phyloP scores from a whole-genome alignment of 2,113 vertebrate genomes.

The Phasianus colchicus region DNA sequence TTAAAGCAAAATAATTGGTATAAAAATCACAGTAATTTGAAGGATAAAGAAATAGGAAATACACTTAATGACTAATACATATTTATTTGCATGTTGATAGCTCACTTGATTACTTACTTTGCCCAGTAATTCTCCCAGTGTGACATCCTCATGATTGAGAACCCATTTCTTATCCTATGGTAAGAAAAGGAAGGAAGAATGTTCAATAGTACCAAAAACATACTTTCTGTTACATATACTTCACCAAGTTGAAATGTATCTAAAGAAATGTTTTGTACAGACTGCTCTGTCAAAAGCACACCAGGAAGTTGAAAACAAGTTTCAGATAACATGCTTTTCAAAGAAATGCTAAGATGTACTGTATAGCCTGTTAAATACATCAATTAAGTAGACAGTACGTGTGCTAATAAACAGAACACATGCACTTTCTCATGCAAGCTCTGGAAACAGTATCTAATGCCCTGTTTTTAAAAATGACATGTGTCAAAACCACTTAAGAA shows the following conservation, averaged over 20 bases:
- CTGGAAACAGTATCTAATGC: neutral
- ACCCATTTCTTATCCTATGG: slow-evolving; percentile 96
- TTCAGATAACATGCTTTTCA: slow-evolving; percentile 3
- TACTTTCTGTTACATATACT: neutral
- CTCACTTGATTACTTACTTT: slow-evolving; percentile 83
- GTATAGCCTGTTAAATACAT: neutral
- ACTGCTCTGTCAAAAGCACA: neutral
- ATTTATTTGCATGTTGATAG: neutral
- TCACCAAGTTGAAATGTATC: neutral
- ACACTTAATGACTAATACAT: neutral
- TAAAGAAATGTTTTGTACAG: neutral
- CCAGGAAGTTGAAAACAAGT: neutral
- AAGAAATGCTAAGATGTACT: slow-evolving; percentile 10
- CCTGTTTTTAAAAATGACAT: neutral
- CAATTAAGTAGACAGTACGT: neutral
- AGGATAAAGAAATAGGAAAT: neutral
- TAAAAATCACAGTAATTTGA: neutral
- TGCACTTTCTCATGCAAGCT: neutral
- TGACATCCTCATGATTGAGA: slow-evolving; percentile 95
- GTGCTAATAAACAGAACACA: neutral
- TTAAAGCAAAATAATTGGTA: neutral
- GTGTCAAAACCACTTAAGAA: neutral
- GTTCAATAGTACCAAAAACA: neutral
- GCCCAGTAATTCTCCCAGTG: slow-evolving; percentile 91
- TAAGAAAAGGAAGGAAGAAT: slow-evolving; percentile 19